Conservation (phyloP, 2,797 vertebrate species). For the Malacoraja senta region DNA sequence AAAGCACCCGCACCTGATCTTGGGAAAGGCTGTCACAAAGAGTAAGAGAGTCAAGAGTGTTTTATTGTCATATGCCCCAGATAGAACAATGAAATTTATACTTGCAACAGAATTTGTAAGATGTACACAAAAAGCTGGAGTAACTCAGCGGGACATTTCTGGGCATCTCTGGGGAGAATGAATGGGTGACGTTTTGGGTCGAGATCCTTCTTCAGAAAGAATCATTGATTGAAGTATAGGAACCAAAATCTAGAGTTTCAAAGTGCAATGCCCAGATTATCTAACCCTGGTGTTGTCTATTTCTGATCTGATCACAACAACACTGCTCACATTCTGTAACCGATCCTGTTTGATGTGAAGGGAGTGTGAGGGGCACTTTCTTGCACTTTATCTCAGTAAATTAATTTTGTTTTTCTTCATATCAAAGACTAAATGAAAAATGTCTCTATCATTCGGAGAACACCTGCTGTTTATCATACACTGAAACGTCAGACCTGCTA, state of each 20-base stretch:
- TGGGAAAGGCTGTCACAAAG: too few relatives aligned
- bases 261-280: background rate
- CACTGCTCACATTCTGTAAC: background rate
- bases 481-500: background rate
- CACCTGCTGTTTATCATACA: background rate
- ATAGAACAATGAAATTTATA: too few relatives aligned
- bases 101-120: too few relatives aligned
- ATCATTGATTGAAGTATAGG: background rate
- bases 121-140: too few relatives aligned
- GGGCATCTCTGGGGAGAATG: too few relatives aligned
- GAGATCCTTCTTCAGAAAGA: too few relatives aligned
- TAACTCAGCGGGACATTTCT: too few relatives aligned
- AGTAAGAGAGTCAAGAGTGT: too few relatives aligned
- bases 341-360: background rate
- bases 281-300: background rate
- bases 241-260: background rate
- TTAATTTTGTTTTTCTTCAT: background rate
- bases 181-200: too few relatives aligned
- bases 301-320: background rate
- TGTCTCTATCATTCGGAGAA: background rate
- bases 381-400: background rate
- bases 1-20: too few relatives aligned
- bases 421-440: background rate
- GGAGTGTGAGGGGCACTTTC: background rate
- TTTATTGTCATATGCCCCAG: too few relatives aligned